Percentiles rank a stretch among this genome's conserved stretches.
Conservation (phyloP, 23 tunicate genomes). For the Oikopleura dioica region DNA sequence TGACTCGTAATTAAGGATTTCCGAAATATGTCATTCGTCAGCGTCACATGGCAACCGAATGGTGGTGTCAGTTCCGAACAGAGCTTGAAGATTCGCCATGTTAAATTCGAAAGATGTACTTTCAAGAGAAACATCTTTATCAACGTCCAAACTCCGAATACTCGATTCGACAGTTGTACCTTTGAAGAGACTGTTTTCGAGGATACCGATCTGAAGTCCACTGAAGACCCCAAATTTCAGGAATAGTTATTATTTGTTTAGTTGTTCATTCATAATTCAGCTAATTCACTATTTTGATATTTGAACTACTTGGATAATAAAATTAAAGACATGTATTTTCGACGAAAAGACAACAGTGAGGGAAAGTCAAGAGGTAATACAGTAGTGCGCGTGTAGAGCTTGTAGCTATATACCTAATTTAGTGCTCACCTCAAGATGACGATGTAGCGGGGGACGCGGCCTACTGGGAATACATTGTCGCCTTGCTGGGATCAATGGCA, state of each 20-base stretch:
- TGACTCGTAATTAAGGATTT: neutral
- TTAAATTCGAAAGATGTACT: neutral
- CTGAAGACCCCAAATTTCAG: neutral
- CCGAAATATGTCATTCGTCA: neutral
- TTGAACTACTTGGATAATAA: no score
- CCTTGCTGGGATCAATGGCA: constrained; percentile 5
- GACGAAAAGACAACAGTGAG: no score
- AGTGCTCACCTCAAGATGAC: constrained; percentile 11
- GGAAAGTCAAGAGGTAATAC: no score
- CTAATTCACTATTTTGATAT: no score
- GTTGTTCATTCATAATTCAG: neutral
- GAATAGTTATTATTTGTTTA: neutral
- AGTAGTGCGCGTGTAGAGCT: no score
- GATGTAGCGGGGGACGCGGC: constrained; percentile 9
- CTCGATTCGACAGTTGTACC: neutral
- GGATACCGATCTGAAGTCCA: neutral
- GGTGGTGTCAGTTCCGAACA: neutral
- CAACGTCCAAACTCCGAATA: neutral
- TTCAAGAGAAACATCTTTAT: neutral
- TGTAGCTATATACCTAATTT: no score
- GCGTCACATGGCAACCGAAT: neutral
- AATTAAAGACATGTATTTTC: no score
- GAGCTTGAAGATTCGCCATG: neutral
- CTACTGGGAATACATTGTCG: constrained; percentile 3
- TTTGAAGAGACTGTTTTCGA: neutral